A percentile compares a stretch with the other conserved stretches of the same genome.
Conservation (phyloP, 2,113 vertebrate genomes). For the Talpa occidentalis region DNA sequence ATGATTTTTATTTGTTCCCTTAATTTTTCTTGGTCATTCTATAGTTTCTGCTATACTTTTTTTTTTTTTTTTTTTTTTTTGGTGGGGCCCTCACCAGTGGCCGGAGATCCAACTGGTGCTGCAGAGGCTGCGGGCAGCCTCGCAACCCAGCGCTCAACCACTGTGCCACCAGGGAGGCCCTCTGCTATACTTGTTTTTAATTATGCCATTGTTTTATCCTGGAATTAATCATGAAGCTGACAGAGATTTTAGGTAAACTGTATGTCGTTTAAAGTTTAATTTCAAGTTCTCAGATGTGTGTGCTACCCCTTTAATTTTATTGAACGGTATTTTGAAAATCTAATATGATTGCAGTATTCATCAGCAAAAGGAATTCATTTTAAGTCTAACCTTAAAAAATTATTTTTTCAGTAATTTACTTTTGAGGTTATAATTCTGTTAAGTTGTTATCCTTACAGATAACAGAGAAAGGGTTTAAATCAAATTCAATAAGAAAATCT, state of each 20-base stretch:
- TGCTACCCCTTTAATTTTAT: background rate
- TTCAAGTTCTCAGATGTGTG: background rate
- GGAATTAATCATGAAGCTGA: slow-evolving; percentile 5
- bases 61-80: no score
- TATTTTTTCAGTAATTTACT: slow-evolving; percentile 30
- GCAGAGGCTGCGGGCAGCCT: no score
- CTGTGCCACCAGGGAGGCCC: no score
- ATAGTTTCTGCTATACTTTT: background rate
- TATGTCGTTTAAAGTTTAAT: slow-evolving; percentile 9
- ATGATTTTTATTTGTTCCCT: slow-evolving; percentile 39
- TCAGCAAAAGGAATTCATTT: slow-evolving; percentile 27
- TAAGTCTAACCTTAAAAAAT: slow-evolving; percentile 7
- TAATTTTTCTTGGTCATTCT: background rate
- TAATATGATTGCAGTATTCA: slow-evolving; percentile 6
- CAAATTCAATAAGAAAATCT: background rate
- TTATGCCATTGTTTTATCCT: slow-evolving; percentile 22
- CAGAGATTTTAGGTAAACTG: slow-evolving; percentile 9
- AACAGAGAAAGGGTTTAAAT: background rate
- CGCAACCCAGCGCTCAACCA: no score
- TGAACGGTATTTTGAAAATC: background rate
- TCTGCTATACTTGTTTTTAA: slow-evolving; percentile 22
- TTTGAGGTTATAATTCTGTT: slow-evolving; percentile 24
- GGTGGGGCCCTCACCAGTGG: no score
- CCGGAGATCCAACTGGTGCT: no score
- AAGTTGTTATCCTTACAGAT: background rate